Evolutionary conservation across 2,888 invertebrate genomes (phyloP), one percentile per base, ranked within the genome.

Genomic region (Calameuta filiformis): DNA sequence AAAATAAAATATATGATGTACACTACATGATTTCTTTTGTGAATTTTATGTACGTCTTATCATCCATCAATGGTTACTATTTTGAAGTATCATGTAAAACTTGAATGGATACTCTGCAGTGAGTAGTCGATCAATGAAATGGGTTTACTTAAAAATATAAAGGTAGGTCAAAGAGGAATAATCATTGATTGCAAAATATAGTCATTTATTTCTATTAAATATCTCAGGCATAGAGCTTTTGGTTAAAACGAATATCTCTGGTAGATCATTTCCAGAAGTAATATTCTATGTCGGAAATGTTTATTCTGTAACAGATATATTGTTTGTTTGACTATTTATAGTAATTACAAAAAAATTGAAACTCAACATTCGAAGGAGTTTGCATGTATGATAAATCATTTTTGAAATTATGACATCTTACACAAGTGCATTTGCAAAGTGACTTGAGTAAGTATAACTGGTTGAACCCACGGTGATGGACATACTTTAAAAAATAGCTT

Each of bases 171-270:
- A 69, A 76, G 77, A 35, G 35, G n/a, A 69, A 37, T 75, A 68
- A 37, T 68, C 34, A 75, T 69, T 69, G 4, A 11, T 37, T 73
- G 12, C 31, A 33, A 75, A 73, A 75, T 12, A 68, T 31, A 34
- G 35, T 68, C 69, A 68, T 35, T 33, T 75, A 68, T 68, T 68
- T 75, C 35, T 73, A 73, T 73, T 33, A 73, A 73, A 73, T 56
- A 56, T 56, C 56, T 23, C 56, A 56, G 56, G 9, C 56, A 56
- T 56, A 56, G 40, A 56, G 56, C 9, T 56, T 56, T 23, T 23
- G 56, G 56, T 9, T 56, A 9, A 56, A 56, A 56, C 56, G 9
- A 23, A 56, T 56, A 23, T 56, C 23, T 40, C 56, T 56, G 56
- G 56, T 56, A 23, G 56, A 56, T 56, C 56, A 56, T 56, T 56